These are phyloP conservation scores for Takifugu bimaculatus DNA, from an alignment of 2,113 vertebrate genomes.

Conservation along the genomic window DNA sequence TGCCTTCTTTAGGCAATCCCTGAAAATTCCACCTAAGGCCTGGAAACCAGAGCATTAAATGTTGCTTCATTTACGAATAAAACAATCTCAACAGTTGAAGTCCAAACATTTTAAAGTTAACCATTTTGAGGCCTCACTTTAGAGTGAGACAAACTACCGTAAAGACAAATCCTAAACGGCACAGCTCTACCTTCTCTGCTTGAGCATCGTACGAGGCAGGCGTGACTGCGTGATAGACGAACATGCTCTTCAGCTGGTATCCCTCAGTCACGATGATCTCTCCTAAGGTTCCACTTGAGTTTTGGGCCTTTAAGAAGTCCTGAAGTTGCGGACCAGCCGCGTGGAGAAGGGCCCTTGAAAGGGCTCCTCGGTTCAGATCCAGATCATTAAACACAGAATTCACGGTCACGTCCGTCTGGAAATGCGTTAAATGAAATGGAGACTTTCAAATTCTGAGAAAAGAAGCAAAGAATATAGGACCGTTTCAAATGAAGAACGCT, in stretches of 20 bases:
- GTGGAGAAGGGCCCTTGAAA: too few species aligned
- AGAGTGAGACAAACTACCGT: background rate
- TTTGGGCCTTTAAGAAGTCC: constrained; percentile 48
- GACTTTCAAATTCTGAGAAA: too few species aligned
- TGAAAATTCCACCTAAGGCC: constrained; percentile 77
- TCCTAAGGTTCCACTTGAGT: constrained; percentile 10
- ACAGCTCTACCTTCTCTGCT: constrained; percentile 68
- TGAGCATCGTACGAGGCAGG: constrained; percentile 55
- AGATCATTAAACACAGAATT: too few species aligned
- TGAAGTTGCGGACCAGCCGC: too few species aligned
- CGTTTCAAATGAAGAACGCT: too few species aligned
- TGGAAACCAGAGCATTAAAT: constrained; percentile 46
- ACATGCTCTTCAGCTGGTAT: constrained; percentile 66
- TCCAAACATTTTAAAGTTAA: too few species aligned
- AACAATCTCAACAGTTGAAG: background rate
- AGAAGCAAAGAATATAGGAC: too few species aligned
- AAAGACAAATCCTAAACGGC: background rate
- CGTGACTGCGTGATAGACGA: constrained; percentile 76
- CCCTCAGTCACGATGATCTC: constrained; percentile 74
- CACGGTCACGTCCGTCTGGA: too few species aligned
- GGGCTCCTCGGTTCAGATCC: too few species aligned
- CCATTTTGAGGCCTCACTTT: too few species aligned
- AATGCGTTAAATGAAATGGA: too few species aligned
- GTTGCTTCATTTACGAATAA: background rate
- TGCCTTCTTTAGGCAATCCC: constrained; percentile 72